Percentiles rank a stretch among this genome's conserved stretches.
Conservation (phyloP, 2,888 invertebrate species). For the Steinernema hermaphroditum region DNA sequence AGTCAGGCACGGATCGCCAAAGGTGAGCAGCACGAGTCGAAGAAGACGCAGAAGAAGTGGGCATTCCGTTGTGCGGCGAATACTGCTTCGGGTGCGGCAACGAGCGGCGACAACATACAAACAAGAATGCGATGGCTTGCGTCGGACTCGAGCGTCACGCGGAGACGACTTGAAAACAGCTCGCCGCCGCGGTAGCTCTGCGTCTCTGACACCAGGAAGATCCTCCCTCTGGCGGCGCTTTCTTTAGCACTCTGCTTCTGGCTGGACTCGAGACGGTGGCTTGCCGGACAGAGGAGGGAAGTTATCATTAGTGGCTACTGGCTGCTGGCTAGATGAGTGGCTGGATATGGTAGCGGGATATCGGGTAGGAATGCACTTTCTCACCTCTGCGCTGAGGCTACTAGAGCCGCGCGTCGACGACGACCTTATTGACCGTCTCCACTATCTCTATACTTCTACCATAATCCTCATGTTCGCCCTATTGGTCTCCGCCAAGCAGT, state of each 20-base stretch:
- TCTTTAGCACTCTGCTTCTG: neutral
- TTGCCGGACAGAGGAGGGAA: neutral
- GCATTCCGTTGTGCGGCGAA: neutral
- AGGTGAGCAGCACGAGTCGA: too few species aligned
- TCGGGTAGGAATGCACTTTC: slow-evolving; percentile 66
- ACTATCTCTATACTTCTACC: slow-evolving; percentile 66
- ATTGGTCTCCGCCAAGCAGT: slow-evolving; percentile 70
- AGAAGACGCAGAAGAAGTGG: too few species aligned
- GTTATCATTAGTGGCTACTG: slow-evolving; percentile 29
- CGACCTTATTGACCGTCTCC: slow-evolving; percentile 65
- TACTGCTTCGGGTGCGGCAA: neutral
- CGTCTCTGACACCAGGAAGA: slow-evolving; percentile 17
- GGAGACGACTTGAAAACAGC: slow-evolving; percentile 18
- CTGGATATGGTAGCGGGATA: slow-evolving; percentile 62
- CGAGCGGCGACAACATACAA: slow-evolving; percentile 22
- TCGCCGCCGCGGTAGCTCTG: slow-evolving; percentile 11
- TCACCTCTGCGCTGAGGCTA: slow-evolving; percentile 64
- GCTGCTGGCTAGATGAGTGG: slow-evolving; percentile 30
- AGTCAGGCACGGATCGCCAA: neutral
- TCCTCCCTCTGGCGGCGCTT: slow-evolving; percentile 10
- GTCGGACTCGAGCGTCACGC: neutral
- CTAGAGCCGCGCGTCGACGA: slow-evolving; percentile 66
- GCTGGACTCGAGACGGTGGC: neutral
- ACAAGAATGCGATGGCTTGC: slow-evolving; percentile 23
- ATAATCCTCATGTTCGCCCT: slow-evolving; percentile 68